Evolutionary conservation across 2,113 vertebrate species (phyloP), one percentile per base, ranked within the genome.

Genomic region (Amazona vittata): DNA sequence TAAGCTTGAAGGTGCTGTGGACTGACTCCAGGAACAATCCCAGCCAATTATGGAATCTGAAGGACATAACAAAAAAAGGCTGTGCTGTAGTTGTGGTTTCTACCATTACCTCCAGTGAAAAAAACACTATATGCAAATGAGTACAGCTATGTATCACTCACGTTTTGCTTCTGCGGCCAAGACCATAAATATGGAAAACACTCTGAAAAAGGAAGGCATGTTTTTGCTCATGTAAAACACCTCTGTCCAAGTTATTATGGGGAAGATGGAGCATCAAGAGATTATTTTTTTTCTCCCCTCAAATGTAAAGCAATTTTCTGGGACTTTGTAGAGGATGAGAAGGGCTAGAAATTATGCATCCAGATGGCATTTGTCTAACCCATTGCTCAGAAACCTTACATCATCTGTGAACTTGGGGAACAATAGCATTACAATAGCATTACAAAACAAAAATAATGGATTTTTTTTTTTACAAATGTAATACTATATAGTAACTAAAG

Each of bases 21-120:
- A 64, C 74, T 84, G n/a, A 80, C 68, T 95, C 76, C 64, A 96
- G 59, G 53, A 93, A 81, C n/a, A 93, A 86, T 82, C 46, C 25
- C 78, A 81, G 43, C 47, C 28, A 50, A 18, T 67, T 83, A 79
- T 9, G 22, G 68, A 75, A 67, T 71, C 29, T 3, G 2, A 70
- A 79, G 37, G 57, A 70, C 33, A 11, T n/a, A 64, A 78, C 6
- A 91, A 69, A 86, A 93, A 88, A 57, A 68, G 19, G 43, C 15
- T 80, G 13, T 74, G 41, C 52, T 70, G 21, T 62, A 53, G 25
- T 14, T 85, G 44, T 47, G 20, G 46, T 94, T 96, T 93, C 81
- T 94, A 31, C 60, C 35, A 20, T 69, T 90, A 82, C 21, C n/a
- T 90, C 82, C 91, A 83, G n/a, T 75, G 62, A 83, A 97, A 93